Conservation (phyloP, 2,888 invertebrate species). For the Apamea sordens region DNA sequence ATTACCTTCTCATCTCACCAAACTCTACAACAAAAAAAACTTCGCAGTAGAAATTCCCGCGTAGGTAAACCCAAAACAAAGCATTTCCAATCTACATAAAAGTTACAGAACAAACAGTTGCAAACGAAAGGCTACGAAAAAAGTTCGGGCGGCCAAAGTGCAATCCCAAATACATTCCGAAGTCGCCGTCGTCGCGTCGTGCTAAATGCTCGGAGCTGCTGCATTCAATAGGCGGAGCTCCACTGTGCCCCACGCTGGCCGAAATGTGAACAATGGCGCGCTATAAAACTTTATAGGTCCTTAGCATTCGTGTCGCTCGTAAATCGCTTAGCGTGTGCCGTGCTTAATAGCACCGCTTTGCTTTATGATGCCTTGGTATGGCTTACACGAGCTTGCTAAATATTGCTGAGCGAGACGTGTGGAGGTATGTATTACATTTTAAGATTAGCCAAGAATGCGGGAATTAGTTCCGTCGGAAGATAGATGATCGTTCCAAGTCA, state of each 20-base stretch:
- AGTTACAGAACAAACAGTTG: constrained; percentile 43
- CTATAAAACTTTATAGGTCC: constrained; percentile 59
- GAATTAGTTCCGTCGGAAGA: background rate
- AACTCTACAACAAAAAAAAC: background rate
- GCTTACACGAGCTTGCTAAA: constrained; percentile 23
- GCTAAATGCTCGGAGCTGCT: constrained; percentile 21
- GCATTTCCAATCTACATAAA: constrained; percentile 36
- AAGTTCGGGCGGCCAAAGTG: constrained; percentile 9
- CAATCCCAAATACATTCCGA: constrained; percentile 47
- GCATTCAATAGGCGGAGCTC: constrained; percentile 47
- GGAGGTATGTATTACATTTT: background rate
- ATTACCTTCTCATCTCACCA: background rate
- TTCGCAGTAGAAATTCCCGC: background rate
- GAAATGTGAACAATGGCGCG: constrained; percentile 55
- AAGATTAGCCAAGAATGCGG: background rate
- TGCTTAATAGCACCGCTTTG: constrained; percentile 60
- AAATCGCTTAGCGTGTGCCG: constrained; percentile 58
- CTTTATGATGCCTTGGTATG: constrained; percentile 55
- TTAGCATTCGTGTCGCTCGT: constrained; percentile 60
- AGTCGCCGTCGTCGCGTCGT: constrained; percentile 11
- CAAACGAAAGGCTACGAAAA: constrained; percentile 29
- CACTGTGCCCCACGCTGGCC: constrained; percentile 13
- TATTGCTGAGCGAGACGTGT: constrained; percentile 21
- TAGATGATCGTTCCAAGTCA: background rate
- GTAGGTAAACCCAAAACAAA: constrained; percentile 31